Percentiles rank a stretch among this genome's conserved stretches.
phyloP scores from a whole-genome alignment of 2,797 vertebrate genomes.

The Glyptemys insculpta region DNA sequence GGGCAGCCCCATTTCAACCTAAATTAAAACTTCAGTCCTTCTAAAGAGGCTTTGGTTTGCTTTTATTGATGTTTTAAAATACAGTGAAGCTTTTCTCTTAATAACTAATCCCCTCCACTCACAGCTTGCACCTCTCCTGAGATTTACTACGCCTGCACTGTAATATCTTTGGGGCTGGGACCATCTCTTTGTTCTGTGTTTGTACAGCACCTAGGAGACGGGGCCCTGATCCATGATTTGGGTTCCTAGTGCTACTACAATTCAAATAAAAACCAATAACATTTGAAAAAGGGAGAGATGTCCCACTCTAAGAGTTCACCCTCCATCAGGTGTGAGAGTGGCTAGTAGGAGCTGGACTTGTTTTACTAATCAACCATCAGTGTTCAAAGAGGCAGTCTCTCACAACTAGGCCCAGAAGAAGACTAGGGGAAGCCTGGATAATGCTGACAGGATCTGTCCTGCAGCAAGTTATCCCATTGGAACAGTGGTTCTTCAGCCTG shows the following conservation, averaged over 20 bases:
- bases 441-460: background rate
- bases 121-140: background rate
- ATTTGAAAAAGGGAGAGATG: background rate
- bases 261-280: background rate
- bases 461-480: rapidly evolving
- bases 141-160: background rate
- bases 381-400: background rate
- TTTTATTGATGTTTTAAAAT: background rate
- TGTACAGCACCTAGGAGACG: background rate
- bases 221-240: background rate
- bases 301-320: background rate
- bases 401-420: background rate
- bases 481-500: rapidly evolving
- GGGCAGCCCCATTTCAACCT: background rate
- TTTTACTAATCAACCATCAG: background rate
- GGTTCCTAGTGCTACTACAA: background rate
- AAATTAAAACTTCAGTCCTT: background rate
- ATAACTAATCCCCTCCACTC: rapidly evolving
- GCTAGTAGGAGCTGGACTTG: background rate
- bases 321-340: background rate
- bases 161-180: background rate
- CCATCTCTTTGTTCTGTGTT: background rate
- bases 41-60: background rate
- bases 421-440: background rate
- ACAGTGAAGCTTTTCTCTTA: background rate